Percentiles rank a stretch among this genome's conserved stretches.
Evolutionary conservation across 2,888 invertebrate genomes (phyloP).

Genomic region (Tetrapedia diversipes): DNA sequence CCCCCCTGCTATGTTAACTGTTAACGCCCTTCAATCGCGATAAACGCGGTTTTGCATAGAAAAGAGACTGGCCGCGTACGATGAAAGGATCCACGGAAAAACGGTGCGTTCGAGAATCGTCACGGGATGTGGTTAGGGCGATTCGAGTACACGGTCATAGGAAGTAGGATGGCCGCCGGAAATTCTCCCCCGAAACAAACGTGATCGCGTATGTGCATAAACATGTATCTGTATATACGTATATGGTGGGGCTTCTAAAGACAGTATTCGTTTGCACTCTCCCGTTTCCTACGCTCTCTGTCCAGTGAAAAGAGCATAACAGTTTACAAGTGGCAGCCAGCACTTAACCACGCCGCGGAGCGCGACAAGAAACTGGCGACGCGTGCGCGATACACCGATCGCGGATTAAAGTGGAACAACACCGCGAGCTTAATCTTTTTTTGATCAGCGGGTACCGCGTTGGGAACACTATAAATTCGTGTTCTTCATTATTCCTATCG

Average conservation of each 20-base stretch:
- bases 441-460: too few relatives aligned
- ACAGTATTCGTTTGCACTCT: conserved; percentile 62
- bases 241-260: conserved; percentile 66
- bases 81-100: conserved; percentile 31
- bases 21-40: conserved; percentile 46
- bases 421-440: conserved; percentile 2
- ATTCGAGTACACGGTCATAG: conserved; percentile 69
- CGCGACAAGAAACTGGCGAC: conserved; percentile 39
- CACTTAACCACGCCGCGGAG: conserved; percentile 56
- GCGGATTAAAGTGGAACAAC: conserved; percentile 47
- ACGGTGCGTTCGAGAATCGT: conserved; percentile 54
- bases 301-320: conserved; percentile 65
- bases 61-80: conserved; percentile 13
- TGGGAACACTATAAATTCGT: background rate
- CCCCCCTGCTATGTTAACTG: too few relatives aligned
- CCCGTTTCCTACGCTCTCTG: conserved; percentile 61
- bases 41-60: conserved; percentile 37
- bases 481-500: background rate
- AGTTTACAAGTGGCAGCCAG: conserved; percentile 67
- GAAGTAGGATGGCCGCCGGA: conserved; percentile 80
- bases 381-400: conserved; percentile 46
- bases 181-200: conserved; percentile 72
- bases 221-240: background rate
- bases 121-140: conserved; percentile 76
- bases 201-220: background rate